phyloP scores from a whole-genome alignment of 2,113 vertebrate genomes.

The Anoura caudifer region DNA sequence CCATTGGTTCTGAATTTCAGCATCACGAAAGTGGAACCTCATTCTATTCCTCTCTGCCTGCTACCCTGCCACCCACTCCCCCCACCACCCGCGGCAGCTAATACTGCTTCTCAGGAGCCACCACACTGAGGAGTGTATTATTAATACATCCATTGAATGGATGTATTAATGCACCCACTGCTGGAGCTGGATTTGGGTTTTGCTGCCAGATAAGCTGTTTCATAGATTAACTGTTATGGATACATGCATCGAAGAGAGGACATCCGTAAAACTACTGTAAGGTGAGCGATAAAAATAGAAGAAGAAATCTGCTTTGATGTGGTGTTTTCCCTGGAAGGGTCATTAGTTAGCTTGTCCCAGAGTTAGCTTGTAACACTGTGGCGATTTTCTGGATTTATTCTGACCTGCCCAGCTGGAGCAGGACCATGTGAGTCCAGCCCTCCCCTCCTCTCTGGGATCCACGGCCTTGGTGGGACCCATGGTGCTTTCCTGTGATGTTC shows the following conservation, averaged over 20 bases:
- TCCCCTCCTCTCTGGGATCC: background rate
- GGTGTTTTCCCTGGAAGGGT: background rate
- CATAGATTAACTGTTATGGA: background rate
- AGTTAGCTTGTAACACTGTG: background rate
- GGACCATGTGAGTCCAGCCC: background rate
- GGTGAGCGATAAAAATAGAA: background rate
- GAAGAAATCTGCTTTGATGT: background rate
- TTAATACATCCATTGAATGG: too few relatives aligned
- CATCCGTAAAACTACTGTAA: background rate
- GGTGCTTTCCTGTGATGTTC: background rate
- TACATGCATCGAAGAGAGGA: background rate
- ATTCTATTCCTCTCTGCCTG: background rate
- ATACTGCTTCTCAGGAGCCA: background rate
- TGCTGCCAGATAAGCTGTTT: background rate
- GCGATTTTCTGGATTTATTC: background rate
- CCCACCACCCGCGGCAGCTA: too few relatives aligned
- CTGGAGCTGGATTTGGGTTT: background rate
- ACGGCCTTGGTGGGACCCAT: fast-evolving
- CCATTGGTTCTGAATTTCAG: background rate
- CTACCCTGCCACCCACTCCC: too few relatives aligned
- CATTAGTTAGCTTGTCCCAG: background rate
- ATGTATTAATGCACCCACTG: too few relatives aligned
- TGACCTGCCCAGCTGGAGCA: fast-evolving
- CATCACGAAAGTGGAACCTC: background rate
- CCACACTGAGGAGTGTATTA: background rate